phyloP scores from a whole-genome alignment of 23 tunicate species.

The Trididemnum clinides region DNA sequence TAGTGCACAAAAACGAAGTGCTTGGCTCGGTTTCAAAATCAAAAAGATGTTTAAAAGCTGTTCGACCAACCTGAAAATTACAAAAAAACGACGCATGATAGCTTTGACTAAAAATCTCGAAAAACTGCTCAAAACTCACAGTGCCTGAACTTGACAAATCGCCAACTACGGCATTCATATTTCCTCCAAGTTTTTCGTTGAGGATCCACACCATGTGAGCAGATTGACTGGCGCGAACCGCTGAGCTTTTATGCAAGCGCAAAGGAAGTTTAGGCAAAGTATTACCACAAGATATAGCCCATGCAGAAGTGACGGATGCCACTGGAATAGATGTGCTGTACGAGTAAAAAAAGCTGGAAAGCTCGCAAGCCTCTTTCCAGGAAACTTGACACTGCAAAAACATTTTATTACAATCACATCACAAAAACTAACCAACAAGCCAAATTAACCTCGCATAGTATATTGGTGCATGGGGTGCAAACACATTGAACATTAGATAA shows the following conservation, averaged over 20 bases:
- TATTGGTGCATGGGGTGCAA: too few species aligned
- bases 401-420: too few species aligned
- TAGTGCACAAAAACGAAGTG: conserved; percentile 24
- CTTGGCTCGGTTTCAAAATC: not conserved
- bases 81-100: too few species aligned
- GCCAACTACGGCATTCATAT: not conserved
- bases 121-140: too few species aligned
- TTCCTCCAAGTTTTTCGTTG: not conserved
- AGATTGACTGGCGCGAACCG: conserved; percentile 62
- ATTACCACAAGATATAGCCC: conserved; percentile 49
- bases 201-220: conserved; percentile 68
- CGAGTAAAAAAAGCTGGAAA: conserved; percentile 44
- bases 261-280: conserved; percentile 34
- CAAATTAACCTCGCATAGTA: too few species aligned
- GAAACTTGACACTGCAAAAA: conserved; percentile 45
- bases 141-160: not conserved
- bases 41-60: not conserved
- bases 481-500: too few species aligned
- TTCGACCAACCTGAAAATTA: conserved; percentile 33
- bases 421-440: too few species aligned
- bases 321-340: conserved; percentile 46
- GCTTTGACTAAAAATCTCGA: too few species aligned
- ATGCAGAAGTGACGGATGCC: conserved; percentile 36
- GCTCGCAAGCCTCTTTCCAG: conserved; percentile 39
- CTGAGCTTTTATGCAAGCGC: conserved; percentile 54